Evolutionary conservation across 2,888 invertebrate species (phyloP).

Genomic region (Colostygia pectinataria): DNA sequence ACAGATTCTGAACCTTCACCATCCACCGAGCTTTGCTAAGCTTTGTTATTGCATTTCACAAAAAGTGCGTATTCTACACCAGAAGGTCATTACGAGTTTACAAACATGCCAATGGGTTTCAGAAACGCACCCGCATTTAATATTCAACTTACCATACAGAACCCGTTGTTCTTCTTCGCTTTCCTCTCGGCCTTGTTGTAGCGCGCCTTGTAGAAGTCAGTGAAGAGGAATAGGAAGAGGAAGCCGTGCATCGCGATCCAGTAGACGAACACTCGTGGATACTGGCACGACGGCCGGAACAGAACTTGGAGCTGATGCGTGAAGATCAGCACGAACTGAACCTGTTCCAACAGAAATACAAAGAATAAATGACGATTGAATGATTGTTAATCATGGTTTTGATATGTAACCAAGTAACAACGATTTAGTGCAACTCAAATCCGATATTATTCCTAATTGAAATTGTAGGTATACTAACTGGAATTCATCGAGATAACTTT

Average conservation of each 20-base stretch:
- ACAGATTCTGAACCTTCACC: no score
- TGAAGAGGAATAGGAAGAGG: constrained; percentile 96
- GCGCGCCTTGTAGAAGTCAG: constrained; percentile 95
- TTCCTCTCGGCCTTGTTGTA: constrained; percentile 81
- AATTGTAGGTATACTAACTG: no score
- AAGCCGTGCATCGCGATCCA: constrained; percentile 98
- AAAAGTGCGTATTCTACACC: neutral
- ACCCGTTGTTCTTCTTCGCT: constrained; percentile 60
- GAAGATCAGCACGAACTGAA: constrained; percentile 96
- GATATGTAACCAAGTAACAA: no score
- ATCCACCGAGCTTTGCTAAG: no score
- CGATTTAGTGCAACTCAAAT: no score
- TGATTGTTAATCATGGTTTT: no score
- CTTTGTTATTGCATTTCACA: no score
- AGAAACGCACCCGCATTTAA: neutral
- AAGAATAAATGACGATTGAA: no score
- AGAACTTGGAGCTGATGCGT: constrained; percentile 95
- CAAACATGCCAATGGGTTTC: neutral
- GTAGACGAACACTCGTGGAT: constrained; percentile 94
- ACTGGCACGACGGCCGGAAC: constrained; percentile 95
- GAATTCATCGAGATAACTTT: no score
- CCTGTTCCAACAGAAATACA: constrained; percentile 71
- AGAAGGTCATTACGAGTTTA: neutral
- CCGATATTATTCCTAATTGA: no score
- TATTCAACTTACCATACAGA: constrained; percentile 87